A percentile compares a stretch with the other conserved stretches of the same genome.
Evolutionary conservation across 92 coral and sea anemone species (phyloP).

Genomic region (Parazoanthus darwini): DNA sequence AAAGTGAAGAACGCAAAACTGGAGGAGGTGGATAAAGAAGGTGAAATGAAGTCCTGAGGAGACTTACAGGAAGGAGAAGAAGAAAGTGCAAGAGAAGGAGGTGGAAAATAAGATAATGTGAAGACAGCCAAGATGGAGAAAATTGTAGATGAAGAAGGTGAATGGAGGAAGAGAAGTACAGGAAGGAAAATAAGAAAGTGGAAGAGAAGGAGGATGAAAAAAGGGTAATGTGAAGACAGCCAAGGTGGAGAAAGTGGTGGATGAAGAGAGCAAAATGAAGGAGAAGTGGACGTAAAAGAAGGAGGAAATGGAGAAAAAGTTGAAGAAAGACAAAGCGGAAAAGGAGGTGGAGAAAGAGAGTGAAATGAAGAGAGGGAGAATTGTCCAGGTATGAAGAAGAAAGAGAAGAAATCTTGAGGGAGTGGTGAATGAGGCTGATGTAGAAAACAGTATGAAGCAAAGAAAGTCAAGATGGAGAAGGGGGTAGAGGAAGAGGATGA

Average conservation of each 20-base stretch:
- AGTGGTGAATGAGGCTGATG: too few species aligned
- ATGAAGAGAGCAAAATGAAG: not conserved
- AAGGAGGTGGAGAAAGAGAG: not conserved
- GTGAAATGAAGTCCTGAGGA: not conserved
- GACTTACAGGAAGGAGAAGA: not conserved
- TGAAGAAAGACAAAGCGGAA: not conserved
- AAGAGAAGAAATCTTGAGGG: too few species aligned
- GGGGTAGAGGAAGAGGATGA: not conserved
- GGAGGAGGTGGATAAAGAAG: not conserved
- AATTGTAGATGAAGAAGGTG: not conserved
- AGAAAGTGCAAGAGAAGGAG: not conserved
- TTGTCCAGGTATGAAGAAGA: too few species aligned
- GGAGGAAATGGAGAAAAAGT: not conserved
- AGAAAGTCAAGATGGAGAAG: not conserved
- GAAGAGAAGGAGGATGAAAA: too few species aligned
- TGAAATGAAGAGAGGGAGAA: too few species aligned
- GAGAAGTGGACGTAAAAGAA: not conserved
- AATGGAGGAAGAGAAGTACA: not conserved
- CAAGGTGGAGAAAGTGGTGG: too few species aligned
- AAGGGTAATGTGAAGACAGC: not conserved
- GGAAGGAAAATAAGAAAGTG: not conserved
- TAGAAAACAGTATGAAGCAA: too few species aligned
- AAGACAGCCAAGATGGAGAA: too few species aligned
- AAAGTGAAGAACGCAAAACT: too few species aligned
- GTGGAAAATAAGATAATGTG: not conserved